Evolutionary conservation across 2,888 invertebrate species (phyloP).

Genomic region (Pandemis corylana): DNA sequence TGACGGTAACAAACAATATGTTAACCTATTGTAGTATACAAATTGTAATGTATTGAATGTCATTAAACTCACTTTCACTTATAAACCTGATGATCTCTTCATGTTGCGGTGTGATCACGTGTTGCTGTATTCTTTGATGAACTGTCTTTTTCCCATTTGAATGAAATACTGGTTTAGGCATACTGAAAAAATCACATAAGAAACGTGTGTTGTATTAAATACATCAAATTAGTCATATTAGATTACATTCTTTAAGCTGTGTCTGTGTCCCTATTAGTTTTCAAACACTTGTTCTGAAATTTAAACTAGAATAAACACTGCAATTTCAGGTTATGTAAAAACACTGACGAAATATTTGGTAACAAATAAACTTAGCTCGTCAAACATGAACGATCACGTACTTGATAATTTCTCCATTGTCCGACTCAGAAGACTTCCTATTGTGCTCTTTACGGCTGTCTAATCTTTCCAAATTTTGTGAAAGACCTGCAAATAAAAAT

Average conservation of each 20-base stretch:
- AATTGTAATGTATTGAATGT: too few species aligned
- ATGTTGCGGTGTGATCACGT: conserved; percentile 90
- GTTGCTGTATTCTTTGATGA: conserved; percentile 85
- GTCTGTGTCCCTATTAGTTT: background rate
- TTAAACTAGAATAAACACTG: conserved; percentile 42
- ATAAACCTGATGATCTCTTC: conserved; percentile 95
- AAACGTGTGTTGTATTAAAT: conserved; percentile 12
- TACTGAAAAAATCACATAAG: conserved; percentile 79
- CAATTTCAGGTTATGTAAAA: conserved; percentile 77
- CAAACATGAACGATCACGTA: conserved; percentile 66
- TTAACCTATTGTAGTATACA: background rate
- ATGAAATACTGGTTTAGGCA: conserved; percentile 93
- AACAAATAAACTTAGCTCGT: conserved; percentile 54
- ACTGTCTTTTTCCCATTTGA: conserved; percentile 87
- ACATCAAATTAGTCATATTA: background rate
- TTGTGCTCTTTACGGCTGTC: conserved; percentile 90
- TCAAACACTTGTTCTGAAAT: conserved; percentile 36
- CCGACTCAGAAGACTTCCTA: conserved; percentile 88
- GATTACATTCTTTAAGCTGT: background rate
- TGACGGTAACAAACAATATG: too few species aligned
- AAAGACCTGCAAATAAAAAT: conserved; percentile 86
- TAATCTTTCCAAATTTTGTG: conserved; percentile 92
- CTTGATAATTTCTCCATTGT: conserved; percentile 88
- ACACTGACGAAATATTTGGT: conserved; percentile 71
- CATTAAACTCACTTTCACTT: conserved; percentile 90